Conservation (phyloP, 2,888 invertebrate species). For the Theretra japonica region DNA sequence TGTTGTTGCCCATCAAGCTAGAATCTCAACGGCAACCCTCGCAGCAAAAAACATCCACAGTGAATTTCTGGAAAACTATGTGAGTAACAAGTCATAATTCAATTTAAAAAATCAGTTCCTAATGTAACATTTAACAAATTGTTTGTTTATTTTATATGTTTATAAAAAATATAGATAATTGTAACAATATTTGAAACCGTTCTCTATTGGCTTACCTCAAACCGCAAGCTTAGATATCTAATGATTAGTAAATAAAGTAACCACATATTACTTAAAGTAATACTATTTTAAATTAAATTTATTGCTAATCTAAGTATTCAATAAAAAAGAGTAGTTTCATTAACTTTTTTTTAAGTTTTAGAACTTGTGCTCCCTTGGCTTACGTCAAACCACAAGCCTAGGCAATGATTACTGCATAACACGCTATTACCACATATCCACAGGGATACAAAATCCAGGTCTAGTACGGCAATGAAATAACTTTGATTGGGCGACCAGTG, state of each 20-base stretch:
- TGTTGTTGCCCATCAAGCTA: slow-evolving; percentile 11
- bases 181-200: no score
- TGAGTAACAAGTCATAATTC: slow-evolving; percentile 64
- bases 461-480: background rate
- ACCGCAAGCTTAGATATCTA: no score
- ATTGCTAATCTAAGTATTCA: no score
- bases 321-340: background rate
- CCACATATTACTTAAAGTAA: no score
- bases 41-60: slow-evolving; percentile 83
- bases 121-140: background rate
- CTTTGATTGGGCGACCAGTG: background rate
- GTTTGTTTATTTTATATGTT: no score
- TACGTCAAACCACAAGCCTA: background rate
- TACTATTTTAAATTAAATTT: no score
- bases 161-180: no score
- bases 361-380: no score
- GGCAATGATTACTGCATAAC: slow-evolving; percentile 20
- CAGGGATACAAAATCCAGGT: no score
- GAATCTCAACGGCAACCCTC: slow-evolving; percentile 51
- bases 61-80: slow-evolving; percentile 87
- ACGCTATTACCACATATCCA: background rate
- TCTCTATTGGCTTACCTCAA: no score
- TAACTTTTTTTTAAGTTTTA: background rate
- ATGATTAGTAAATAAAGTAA: no score
- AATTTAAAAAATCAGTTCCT: background rate